A percentile compares a stretch with the other conserved stretches of the same genome.
Evolutionary conservation across 1,140 invertebrate species (phyloP).

Genomic region (Lasaia peninsularis): DNA sequence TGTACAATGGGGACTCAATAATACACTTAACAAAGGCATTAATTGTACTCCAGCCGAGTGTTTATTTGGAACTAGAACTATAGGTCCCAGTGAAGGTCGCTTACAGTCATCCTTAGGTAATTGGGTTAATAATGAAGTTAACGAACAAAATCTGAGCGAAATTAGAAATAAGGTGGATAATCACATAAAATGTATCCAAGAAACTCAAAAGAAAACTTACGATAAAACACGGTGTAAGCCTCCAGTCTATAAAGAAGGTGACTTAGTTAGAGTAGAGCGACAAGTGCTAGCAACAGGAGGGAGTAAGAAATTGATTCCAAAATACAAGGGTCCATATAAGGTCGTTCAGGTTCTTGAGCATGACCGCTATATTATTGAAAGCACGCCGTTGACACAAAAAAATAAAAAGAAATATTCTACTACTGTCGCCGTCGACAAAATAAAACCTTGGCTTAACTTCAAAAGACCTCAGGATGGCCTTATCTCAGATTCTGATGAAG

Average conservation of each 20-base stretch:
- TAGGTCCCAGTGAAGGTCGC: not conserved
- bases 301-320: not conserved
- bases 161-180: not conserved
- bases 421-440: not conserved
- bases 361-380: not conserved
- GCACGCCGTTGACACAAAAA: not conserved
- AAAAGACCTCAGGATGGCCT: not conserved
- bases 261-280: not conserved
- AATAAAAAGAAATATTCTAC: not conserved
- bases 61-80: not conserved
- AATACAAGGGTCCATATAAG: not conserved
- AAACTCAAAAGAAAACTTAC: not conserved
- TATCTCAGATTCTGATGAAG: not conserved
- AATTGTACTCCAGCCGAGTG: slow-evolving; percentile 12
- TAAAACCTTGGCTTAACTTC: not conserved
- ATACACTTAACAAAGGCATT: slow-evolving; percentile 16
- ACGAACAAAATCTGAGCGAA: not conserved
- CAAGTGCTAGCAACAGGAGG: not conserved
- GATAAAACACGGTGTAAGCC: not conserved
- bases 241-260: not conserved
- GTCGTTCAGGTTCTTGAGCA: not conserved
- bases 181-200: not conserved
- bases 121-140: not conserved
- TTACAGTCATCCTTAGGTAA: not conserved
- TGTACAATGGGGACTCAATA: slow-evolving; percentile 16